These are phyloP conservation scores for Achatina immaculata DNA, from an alignment of 1,140 invertebrate genomes.

Conservation along the genomic window DNA sequence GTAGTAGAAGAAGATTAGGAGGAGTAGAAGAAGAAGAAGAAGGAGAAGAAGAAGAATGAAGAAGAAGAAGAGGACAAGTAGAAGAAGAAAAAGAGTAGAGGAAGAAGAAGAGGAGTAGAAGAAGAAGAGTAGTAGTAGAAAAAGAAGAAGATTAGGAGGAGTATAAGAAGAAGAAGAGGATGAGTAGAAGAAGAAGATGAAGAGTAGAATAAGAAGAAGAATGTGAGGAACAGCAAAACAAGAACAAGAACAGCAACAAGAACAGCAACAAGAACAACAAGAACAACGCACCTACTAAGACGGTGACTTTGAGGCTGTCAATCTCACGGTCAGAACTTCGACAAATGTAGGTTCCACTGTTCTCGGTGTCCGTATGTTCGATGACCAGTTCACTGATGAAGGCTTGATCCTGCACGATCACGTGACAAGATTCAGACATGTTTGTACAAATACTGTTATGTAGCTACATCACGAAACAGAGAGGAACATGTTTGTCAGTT, in stretches of 20 bases:
- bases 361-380: constrained; percentile 45
- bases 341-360: constrained; percentile 56
- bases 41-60: neutral
- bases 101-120: neutral
- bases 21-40: neutral
- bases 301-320: constrained; percentile 46
- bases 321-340: constrained; percentile 48
- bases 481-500: too few species aligned
- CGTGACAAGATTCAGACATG: too few species aligned
- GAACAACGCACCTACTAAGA: constrained; percentile 53
- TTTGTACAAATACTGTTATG: too few species aligned
- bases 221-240: neutral
- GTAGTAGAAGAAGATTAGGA: neutral
- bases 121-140: neutral
- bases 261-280: neutral
- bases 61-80: neutral
- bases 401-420: constrained; percentile 10
- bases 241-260: neutral
- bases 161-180: neutral
- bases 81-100: neutral
- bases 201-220: neutral
- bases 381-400: constrained; percentile 54
- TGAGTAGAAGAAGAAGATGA: neutral
- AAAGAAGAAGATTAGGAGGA: neutral
- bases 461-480: too few species aligned